Conservation (phyloP, 2,888 invertebrate genomes). For the Halictus ligatus region DNA sequence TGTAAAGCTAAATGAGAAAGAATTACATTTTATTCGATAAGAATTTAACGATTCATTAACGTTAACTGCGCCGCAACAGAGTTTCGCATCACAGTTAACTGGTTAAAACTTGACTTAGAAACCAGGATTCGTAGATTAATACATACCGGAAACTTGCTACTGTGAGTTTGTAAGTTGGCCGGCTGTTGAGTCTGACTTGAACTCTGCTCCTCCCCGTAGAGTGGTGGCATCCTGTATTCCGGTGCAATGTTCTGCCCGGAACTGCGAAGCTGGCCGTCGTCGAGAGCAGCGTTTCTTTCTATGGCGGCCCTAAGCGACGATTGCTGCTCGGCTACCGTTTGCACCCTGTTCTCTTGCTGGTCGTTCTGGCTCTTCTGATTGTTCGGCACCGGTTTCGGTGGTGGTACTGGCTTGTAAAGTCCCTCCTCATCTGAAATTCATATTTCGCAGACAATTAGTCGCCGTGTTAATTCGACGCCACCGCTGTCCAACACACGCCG, state of each 20-base stretch:
- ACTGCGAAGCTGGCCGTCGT: slow-evolving; percentile 83
- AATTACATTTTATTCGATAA: no score
- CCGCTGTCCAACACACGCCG: not conserved
- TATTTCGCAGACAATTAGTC: slow-evolving; percentile 15
- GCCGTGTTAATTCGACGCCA: not conserved
- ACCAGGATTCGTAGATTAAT: not conserved
- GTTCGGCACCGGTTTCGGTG: slow-evolving; percentile 87
- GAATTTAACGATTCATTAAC: no score
- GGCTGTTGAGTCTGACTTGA: slow-evolving; percentile 84
- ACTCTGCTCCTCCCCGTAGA: slow-evolving; percentile 83
- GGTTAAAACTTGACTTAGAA: no score
- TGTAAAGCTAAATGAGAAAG: no score
- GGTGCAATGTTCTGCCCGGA: slow-evolving; percentile 78
- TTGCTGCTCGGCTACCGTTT: slow-evolving; percentile 84
- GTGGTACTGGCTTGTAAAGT: slow-evolving; percentile 87
- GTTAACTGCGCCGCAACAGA: no score
- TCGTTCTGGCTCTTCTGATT: slow-evolving; percentile 77
- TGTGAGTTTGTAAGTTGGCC: slow-evolving; percentile 89
- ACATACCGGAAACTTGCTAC: slow-evolving; percentile 91
- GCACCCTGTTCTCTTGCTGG: slow-evolving; percentile 87
- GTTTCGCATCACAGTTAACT: no score
- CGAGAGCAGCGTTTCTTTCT: slow-evolving; percentile 55
- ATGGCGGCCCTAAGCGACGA: slow-evolving; percentile 57
- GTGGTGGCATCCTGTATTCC: slow-evolving; percentile 82
- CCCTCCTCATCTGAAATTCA: slow-evolving; percentile 85